phyloP scores from a whole-genome alignment of 2,797 vertebrate species.

The Enteromius radiatus region DNA sequence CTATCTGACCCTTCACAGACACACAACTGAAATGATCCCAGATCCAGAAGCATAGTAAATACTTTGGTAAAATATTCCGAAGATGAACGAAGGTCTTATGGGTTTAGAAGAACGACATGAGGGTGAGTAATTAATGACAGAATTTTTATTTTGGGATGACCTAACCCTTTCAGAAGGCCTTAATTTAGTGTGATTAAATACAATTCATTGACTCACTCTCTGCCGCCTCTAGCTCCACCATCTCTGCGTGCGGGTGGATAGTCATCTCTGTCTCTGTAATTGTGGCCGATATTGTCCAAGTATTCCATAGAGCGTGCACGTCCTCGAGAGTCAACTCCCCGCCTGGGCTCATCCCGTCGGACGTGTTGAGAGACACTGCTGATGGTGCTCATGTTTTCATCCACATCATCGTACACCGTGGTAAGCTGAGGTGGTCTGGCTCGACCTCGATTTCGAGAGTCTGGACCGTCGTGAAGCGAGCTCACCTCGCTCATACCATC shows the following conservation, averaged over 20 bases:
- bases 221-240: conserved; percentile 71
- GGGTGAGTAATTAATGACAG: no score
- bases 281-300: conserved; percentile 79
- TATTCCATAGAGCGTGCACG: conserved; percentile 88
- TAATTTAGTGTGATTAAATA: neutral
- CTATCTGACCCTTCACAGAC: no score
- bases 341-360: conserved; percentile 64
- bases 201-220: conserved; percentile 68
- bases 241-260: conserved; percentile 60
- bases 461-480: conserved; percentile 83
- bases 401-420: conserved; percentile 73
- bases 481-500: conserved; percentile 86
- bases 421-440: conserved; percentile 75
- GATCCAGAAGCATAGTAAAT: no score
- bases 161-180: neutral
- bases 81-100: no score
- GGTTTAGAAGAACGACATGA: no score
- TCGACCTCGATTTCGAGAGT: conserved; percentile 74
- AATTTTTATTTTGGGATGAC: no score
- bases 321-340: conserved; percentile 57
- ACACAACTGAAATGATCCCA: no score
- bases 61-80: no score
- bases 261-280: conserved; percentile 63
- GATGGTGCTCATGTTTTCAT: conserved; percentile 84
- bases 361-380: conserved; percentile 81